Percentiles rank a stretch among this genome's conserved stretches.
phyloP scores from a whole-genome alignment of 2,888 invertebrate species.

The Agrochola lota region DNA sequence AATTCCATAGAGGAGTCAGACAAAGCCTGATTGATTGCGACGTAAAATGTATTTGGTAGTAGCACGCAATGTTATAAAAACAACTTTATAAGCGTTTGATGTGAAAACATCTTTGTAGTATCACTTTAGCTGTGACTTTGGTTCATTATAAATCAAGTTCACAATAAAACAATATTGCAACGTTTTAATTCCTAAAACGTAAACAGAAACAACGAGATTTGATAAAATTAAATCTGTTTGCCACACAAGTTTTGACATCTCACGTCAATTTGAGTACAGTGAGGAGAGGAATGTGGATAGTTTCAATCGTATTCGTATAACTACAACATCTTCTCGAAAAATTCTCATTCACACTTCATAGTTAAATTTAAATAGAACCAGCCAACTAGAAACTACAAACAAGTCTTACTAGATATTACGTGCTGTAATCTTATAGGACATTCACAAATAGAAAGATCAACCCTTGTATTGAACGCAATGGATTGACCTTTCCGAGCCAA shows the following conservation, averaged over 20 bases:
- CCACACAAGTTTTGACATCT: slow-evolving; percentile 8
- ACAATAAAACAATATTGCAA: slow-evolving; percentile 34
- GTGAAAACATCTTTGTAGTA: slow-evolving; percentile 65
- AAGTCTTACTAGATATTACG: background rate
- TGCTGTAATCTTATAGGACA: slow-evolving; percentile 36
- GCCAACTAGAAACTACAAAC: background rate
- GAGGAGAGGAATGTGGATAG: background rate
- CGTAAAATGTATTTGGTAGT: slow-evolving; percentile 79
- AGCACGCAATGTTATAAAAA: slow-evolving; percentile 71
- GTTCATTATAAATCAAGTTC: slow-evolving; percentile 37
- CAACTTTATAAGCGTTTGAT: slow-evolving; percentile 62
- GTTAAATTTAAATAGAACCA: background rate
- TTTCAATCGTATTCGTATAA: background rate
- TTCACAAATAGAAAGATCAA: slow-evolving; percentile 62
- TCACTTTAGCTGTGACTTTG: slow-evolving; percentile 16
- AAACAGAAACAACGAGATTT: slow-evolving; percentile 12
- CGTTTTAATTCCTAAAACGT: slow-evolving; percentile 24
- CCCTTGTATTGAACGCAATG: slow-evolving; percentile 60
- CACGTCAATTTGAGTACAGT: background rate
- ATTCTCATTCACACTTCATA: background rate
- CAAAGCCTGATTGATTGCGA: slow-evolving; percentile 89
- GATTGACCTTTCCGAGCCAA: slow-evolving; percentile 80
- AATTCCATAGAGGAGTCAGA: slow-evolving; percentile 84
- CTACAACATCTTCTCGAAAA: background rate
- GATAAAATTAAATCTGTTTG: background rate